Conservation (phyloP, 92 coral and sea anemone species). For the Montipora capitata region DNA sequence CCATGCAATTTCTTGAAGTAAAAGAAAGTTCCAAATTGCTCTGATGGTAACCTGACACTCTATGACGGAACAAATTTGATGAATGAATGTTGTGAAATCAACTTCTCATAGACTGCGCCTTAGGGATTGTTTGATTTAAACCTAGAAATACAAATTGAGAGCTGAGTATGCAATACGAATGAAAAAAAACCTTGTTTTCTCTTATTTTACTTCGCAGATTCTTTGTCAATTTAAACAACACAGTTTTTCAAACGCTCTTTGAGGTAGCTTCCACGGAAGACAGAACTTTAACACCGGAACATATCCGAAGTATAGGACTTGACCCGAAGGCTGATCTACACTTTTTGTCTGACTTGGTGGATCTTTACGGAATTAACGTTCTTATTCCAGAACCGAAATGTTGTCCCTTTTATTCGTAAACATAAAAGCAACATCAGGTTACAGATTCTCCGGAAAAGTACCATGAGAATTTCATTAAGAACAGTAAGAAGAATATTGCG, state of each 20-base stretch:
- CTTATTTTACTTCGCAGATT: conserved; percentile 66
- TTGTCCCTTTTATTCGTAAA: conserved; percentile 80
- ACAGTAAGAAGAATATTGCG: no score
- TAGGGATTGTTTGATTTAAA: no score
- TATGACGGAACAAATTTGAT: no score
- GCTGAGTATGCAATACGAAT: background rate
- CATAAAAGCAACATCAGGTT: background rate
- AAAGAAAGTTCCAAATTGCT: no score
- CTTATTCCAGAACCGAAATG: conserved; percentile 93
- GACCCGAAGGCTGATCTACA: conserved; percentile 92
- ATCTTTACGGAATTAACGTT: conserved; percentile 92
- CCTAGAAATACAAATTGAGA: no score
- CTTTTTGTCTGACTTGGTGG: conserved; percentile 89
- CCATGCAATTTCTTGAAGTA: no score
- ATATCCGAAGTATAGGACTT: conserved; percentile 85
- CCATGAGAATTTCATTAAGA: background rate
- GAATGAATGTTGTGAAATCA: no score
- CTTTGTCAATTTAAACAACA: conserved; percentile 95
- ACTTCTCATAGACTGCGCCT: no score
- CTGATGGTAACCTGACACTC: no score
- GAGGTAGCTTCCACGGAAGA: conserved; percentile 97
- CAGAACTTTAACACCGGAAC: conserved; percentile 87
- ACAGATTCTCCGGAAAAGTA: background rate
- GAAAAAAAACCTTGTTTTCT: background rate
- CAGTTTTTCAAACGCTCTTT: conserved; percentile 89